Evolutionary conservation across 2,113 vertebrate species (phyloP).

Genomic region (Epinephelus lanceolatus): DNA sequence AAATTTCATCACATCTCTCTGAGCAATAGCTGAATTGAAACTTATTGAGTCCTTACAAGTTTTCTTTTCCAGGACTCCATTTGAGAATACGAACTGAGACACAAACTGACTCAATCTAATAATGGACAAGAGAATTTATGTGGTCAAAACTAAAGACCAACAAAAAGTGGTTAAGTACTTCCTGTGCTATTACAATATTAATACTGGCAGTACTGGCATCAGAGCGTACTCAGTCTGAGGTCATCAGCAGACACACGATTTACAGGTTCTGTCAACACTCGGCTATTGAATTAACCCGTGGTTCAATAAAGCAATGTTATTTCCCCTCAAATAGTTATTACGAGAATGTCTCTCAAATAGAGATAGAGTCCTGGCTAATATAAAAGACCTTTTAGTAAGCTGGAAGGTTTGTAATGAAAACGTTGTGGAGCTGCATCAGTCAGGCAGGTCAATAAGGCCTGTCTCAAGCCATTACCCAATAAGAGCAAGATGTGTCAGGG

Average conservation of each 20-base stretch:
- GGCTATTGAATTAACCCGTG: slow-evolving; percentile 59
- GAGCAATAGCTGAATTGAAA: slow-evolving; percentile 43
- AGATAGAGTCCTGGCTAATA: slow-evolving; percentile 62
- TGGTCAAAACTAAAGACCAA: slow-evolving; percentile 7
- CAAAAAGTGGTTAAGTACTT: slow-evolving; percentile 15
- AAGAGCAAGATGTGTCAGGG: slow-evolving; percentile 74
- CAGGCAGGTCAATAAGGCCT: slow-evolving; percentile 75
- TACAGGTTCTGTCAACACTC: slow-evolving; percentile 64
- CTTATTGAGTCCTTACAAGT: slow-evolving; percentile 48
- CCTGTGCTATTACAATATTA: slow-evolving; percentile 3
- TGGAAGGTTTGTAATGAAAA: slow-evolving; percentile 77
- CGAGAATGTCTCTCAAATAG: slow-evolving; percentile 62
- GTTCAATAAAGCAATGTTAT: slow-evolving; percentile 66
- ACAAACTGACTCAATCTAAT: slow-evolving; percentile 44
- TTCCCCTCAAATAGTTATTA: slow-evolving; percentile 72
- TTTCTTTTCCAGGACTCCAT: slow-evolving; percentile 35
- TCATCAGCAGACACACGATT: slow-evolving; percentile 29
- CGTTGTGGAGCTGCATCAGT: slow-evolving; percentile 70
- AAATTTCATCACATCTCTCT: slow-evolving; percentile 51
- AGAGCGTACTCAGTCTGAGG: slow-evolving; percentile 37
- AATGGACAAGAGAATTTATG: slow-evolving; percentile 10
- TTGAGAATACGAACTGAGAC: slow-evolving; percentile 37
- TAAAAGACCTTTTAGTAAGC: slow-evolving; percentile 75
- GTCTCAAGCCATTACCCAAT: slow-evolving; percentile 80
- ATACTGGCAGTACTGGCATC: background rate